Evolutionary conservation across 92 coral and sea anemone genomes (phyloP).

Genomic region (Phenganax subtilis): DNA sequence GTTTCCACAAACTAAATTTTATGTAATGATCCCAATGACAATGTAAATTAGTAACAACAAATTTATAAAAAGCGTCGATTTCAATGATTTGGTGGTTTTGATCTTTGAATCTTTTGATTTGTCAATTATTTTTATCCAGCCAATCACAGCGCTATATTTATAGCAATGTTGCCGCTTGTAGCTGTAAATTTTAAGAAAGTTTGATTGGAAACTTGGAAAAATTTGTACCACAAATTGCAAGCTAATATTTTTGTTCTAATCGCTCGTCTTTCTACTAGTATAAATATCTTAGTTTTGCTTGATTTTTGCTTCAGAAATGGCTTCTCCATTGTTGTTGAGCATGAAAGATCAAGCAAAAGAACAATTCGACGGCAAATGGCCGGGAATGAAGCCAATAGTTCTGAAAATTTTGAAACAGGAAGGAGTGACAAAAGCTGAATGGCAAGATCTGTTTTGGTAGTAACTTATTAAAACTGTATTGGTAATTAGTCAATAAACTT

Average conservation of each 20-base stretch:
- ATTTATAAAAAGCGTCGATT: no score
- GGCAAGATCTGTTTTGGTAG: constrained; percentile 98
- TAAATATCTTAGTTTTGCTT: background rate
- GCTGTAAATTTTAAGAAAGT: no score
- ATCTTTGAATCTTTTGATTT: no score
- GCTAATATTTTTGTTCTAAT: background rate
- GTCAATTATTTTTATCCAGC: no score
- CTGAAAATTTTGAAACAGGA: constrained; percentile 82
- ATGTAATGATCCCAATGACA: no score
- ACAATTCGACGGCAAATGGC: constrained; percentile 97
- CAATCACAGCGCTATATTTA: no score
- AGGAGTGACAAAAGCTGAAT: constrained; percentile 81
- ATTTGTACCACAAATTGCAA: background rate
- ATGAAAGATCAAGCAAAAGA: constrained; percentile 25
- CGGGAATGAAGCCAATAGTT: constrained; percentile 82
- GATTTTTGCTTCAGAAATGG: constrained; percentile 13
- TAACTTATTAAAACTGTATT: constrained; percentile 1
- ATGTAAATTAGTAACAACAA: no score
- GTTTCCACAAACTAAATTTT: no score
- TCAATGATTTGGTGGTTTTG: no score
- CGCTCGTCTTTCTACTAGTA: background rate
- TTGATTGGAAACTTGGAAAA: no score
- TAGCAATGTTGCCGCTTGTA: no score
- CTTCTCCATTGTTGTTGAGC: constrained; percentile 9
- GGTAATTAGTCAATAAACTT: background rate